phyloP scores from a whole-genome alignment of 2,888 invertebrate genomes.

The Lordiphosa fenestrarum region DNA sequence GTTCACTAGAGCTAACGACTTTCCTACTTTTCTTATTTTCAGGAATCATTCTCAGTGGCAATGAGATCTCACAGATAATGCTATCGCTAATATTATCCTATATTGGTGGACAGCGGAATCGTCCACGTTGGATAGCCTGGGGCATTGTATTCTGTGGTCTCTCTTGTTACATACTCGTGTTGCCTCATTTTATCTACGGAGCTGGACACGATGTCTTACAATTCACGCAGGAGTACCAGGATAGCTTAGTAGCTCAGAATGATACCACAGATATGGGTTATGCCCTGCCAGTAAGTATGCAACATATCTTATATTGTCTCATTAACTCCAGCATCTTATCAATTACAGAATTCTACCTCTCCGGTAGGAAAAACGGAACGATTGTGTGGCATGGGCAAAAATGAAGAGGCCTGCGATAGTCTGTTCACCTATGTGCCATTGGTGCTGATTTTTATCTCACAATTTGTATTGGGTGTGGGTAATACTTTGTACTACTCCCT shows the following conservation, averaged over 20 bases:
- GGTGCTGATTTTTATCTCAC: constrained; percentile 84
- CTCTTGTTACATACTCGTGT: constrained; percentile 83
- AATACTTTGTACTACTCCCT: constrained; percentile 85
- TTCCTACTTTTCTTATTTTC: constrained; percentile 32
- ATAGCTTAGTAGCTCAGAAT: constrained; percentile 31
- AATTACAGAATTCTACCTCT: constrained; percentile 52
- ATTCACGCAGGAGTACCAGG: constrained; percentile 79
- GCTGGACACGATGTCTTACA: constrained; percentile 81
- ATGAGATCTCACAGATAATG: constrained; percentile 86
- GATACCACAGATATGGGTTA: constrained; percentile 26
- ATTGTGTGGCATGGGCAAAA: constrained; percentile 64
- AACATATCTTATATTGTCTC: neutral
- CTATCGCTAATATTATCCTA: constrained; percentile 84
- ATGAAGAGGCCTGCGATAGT: constrained; percentile 80
- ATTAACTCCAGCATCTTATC: neutral
- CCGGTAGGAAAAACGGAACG: constrained; percentile 51
- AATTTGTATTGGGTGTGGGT: constrained; percentile 86
- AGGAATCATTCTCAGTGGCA: constrained; percentile 85
- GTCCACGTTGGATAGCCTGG: constrained; percentile 85
- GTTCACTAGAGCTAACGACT: too few species aligned
- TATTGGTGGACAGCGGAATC: constrained; percentile 85
- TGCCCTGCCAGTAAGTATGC: constrained; percentile 65
- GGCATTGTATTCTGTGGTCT: constrained; percentile 84
- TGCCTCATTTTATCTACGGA: constrained; percentile 84
- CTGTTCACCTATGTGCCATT: constrained; percentile 82